Percentiles rank a stretch among this genome's conserved stretches.
Conservation (phyloP, 2,888 invertebrate species). For the Ennomos erosarius region DNA sequence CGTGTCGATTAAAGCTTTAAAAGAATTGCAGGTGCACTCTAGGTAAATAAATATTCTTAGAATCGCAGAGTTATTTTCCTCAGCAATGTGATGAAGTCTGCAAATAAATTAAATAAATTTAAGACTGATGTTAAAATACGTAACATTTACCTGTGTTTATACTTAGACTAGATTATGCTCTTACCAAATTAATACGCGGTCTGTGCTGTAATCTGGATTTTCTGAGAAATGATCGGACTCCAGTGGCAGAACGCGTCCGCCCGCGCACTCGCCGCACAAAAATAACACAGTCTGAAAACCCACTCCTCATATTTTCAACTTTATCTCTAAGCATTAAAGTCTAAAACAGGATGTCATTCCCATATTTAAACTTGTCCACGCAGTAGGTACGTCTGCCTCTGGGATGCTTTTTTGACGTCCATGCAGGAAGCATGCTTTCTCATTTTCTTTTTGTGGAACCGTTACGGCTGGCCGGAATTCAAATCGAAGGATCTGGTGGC, state of each 20-base stretch:
- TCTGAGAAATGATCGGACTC: slow-evolving; percentile 60
- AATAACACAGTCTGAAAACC: slow-evolving; percentile 51
- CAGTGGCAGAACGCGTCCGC: slow-evolving; percentile 50
- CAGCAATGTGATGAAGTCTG: slow-evolving; percentile 9
- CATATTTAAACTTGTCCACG: too few relatives aligned
- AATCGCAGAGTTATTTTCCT: slow-evolving; percentile 8
- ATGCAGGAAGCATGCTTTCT: slow-evolving; percentile 60
- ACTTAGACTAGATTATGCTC: slow-evolving; percentile 40
- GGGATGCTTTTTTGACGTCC: slow-evolving; percentile 41
- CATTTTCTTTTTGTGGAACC: slow-evolving; percentile 52
- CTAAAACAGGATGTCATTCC: slow-evolving; percentile 6
- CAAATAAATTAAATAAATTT: slow-evolving; percentile 17
- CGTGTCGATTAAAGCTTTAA: background rate
- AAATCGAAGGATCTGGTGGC: slow-evolving; percentile 37
- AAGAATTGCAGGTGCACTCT: slow-evolving; percentile 13
- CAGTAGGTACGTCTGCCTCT: slow-evolving; percentile 11
- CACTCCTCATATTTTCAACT: slow-evolving; percentile 16
- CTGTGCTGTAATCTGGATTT: slow-evolving; percentile 58
- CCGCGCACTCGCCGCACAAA: slow-evolving; percentile 56
- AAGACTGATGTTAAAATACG: slow-evolving; percentile 16
- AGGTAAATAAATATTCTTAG: background rate
- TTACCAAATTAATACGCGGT: slow-evolving; percentile 54
- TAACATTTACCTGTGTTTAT: slow-evolving; percentile 30
- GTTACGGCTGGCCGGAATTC: slow-evolving; percentile 39
- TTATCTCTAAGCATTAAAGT: slow-evolving; percentile 25